Evolutionary conservation across 2,113 vertebrate species (phyloP), one percentile per base, ranked within the genome.

Genomic region (Scolopax mira): DNA sequence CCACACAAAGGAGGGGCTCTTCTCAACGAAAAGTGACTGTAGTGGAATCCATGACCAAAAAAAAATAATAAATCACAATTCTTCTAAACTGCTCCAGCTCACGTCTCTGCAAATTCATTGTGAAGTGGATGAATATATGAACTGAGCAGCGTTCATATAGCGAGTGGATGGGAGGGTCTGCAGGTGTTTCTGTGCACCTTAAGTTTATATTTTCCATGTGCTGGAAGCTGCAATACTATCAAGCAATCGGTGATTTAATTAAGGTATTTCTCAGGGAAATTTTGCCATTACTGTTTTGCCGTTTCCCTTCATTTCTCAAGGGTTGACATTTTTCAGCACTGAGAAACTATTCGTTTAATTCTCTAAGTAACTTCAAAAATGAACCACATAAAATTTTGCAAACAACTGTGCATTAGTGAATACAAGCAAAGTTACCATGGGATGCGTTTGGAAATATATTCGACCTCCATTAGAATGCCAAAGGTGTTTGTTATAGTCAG

Each of bases 371-470:
- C 92, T 95, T 96, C 75, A 96, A 94, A 97, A 93, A 54, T 48
- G 86, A 93, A 67, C 44, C 74, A 83, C 30, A 42, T 66, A 55
- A 77, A 96, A 96, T 94, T 96, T 92, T 79, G 95, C 85, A 94
- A 97, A 97, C 60, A 85, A 95, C 27, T 67, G 49, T 95, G 92
- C 92, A 91, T 96, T 94, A 95, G 72, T 80, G 95, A 97, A 97
- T 95, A 97, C 96, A 96, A 96, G 88, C 82, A 95, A 86, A 95
- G 88, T 91, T 97, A 89, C 95, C 74, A 84, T 65, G 88, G 80
- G 96, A 96, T 72, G 42, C 57, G 60, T 88, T 85, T 79, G 79
- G 95, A 96, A 97, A 97, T 71, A 93, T 82, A 96, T 93, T 94
- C 62, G n/a, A 70, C 86, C 89, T 91, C 90, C 82, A 92, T 75